Base-by-base conservation (phyloP, 1,140 invertebrate genomes). In the Octopus bimaculoides region DNA sequence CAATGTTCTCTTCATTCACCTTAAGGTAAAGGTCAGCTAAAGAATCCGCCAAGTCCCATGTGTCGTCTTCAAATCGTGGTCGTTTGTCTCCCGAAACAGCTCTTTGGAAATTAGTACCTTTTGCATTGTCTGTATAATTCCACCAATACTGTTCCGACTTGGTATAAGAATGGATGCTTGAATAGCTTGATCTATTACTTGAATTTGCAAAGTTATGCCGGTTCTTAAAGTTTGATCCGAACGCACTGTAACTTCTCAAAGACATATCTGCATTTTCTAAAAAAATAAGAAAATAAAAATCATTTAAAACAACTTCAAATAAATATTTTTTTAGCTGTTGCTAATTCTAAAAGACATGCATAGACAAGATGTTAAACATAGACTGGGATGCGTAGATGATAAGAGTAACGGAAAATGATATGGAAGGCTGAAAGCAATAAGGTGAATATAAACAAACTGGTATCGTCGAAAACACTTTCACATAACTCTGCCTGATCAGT, bases 1-100 rank as follows among this genome's bases (percentile, higher is more conserved):
- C 78, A 17, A 84, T 83, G 61, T 84, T 77, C 77, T 85, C 81
- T 54, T 83, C 84, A 17, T 75, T 53, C 2, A 84, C 83, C 53
- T 85, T 83, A 76, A 85, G 81, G 79, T 88, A 89, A 20, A 90
- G 82, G 81, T 90, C 88, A 9, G 86, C 85, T n/a, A 90, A 83
- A 5, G 89, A 90, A 79, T 90, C 89, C 6, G 85, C 85, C 26
- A 90, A 80, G 81, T 89, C 89, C 89, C 89, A 90, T 5, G 83
- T 84, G 8, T 90, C 88, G 26, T 85, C 84, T 41, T 88, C 86
- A 10, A 14, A 14, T 14, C 66, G 66, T 5, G 66, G 17, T 0
- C 17, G 17, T 6, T 6, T 71, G 66, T 14, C 26, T 14, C 26
- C 17, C 17, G 26, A 14, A 14, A 71, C 17, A 12, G 52, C 53